Evolutionary conservation across 2,888 invertebrate species (phyloP).

Genomic region (Abrostola tripartita): DNA sequence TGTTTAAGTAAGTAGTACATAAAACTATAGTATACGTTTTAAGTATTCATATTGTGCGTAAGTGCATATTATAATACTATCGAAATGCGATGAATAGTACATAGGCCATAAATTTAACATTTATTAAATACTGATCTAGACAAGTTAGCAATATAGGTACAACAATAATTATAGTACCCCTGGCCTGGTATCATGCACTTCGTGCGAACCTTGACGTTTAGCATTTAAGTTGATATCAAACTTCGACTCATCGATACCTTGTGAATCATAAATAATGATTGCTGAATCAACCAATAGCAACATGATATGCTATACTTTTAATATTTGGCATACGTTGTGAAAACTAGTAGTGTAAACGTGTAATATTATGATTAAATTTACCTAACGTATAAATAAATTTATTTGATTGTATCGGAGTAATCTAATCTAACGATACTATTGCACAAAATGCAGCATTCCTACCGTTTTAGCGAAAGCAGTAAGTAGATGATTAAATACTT

Average conservation of each 20-base stretch:
- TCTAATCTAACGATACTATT: constrained; percentile 17
- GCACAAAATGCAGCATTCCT: constrained; percentile 16
- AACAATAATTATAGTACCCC: not conserved
- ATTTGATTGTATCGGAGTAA: constrained; percentile 11
- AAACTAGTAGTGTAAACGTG: constrained; percentile 6
- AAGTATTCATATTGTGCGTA: constrained; percentile 35
- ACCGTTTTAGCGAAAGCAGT: not conserved
- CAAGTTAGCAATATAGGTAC: constrained; percentile 6
- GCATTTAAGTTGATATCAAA: constrained; percentile 10
- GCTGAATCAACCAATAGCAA: constrained; percentile 9
- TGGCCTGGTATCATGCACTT: not conserved
- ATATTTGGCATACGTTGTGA: constrained; percentile 22
- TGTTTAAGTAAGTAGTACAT: constrained; percentile 46
- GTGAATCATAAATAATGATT: not conserved
- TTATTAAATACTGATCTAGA: constrained; percentile 8
- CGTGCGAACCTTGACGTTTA: constrained; percentile 2
- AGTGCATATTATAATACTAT: constrained; percentile 35
- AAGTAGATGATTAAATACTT: not conserved
- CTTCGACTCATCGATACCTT: not conserved
- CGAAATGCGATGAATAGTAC: constrained; percentile 12
- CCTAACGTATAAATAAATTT: constrained; percentile 9
- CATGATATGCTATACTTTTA: constrained; percentile 18
- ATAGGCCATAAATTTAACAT: constrained; percentile 16
- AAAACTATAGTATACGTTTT: constrained; percentile 26
- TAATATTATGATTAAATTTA: constrained; percentile 10